A percentile compares a stretch with the other conserved stretches of the same genome.
Conservation (phyloP, 2,113 vertebrate species). For the Zosterops hypoxanthus region DNA sequence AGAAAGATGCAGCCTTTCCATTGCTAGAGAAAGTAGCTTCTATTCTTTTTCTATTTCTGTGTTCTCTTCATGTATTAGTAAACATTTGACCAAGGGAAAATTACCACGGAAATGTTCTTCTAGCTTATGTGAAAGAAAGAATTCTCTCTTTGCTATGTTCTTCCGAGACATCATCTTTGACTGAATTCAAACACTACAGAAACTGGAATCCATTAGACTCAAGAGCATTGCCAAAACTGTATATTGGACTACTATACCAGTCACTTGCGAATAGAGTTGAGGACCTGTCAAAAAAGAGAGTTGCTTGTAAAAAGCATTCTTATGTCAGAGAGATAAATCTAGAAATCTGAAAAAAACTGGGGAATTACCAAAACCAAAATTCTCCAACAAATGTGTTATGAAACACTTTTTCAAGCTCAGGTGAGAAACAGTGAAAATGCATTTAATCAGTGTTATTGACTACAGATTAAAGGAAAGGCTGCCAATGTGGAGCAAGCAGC, state of each 20-base stretch:
- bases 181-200: background rate
- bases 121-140: background rate
- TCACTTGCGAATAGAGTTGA: background rate
- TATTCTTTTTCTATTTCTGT: background rate
- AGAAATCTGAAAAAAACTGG: background rate
- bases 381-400: background rate
- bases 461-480: constrained; percentile 1
- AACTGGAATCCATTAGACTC: background rate
- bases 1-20: background rate
- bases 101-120: background rate
- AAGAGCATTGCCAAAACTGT: background rate
- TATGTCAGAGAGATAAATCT: background rate
- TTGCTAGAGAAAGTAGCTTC: background rate
- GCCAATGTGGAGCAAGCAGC: background rate
- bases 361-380: background rate
- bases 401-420: background rate
- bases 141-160: background rate
- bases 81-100: background rate
- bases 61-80: background rate
- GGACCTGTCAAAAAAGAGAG: constrained; percentile 8
- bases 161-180: background rate
- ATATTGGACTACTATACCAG: background rate
- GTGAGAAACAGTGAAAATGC: background rate
- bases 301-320: background rate
- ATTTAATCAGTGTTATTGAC: background rate